Conservation (phyloP, 2,113 vertebrate genomes). For the Gallinago jamesoni region DNA sequence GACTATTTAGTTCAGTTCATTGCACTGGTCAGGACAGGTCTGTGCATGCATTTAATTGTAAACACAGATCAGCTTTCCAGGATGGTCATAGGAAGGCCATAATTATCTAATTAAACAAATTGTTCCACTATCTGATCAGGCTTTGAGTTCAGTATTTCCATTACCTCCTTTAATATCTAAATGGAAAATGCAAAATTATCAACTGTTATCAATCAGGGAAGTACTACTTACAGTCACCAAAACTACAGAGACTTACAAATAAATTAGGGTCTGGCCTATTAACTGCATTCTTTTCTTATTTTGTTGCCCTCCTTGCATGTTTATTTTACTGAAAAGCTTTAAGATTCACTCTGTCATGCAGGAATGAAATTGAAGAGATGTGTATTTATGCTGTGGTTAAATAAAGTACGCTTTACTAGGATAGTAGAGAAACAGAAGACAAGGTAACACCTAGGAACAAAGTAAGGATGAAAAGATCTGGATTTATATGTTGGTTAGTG, state of each 20-base stretch:
- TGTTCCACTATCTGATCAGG: slow-evolving; percentile 37
- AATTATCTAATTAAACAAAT: slow-evolving; percentile 57
- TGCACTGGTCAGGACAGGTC: not conserved
- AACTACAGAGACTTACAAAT: not conserved
- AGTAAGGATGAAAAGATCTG: not conserved
- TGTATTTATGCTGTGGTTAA: not conserved
- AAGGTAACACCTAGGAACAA: not conserved
- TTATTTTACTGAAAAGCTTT: not conserved
- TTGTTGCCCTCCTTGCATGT: not conserved
- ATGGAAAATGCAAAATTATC: not conserved
- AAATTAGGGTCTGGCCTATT: not conserved
- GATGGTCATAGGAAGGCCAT: not conserved
- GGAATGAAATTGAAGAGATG: not conserved
- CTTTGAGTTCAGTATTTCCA: slow-evolving; percentile 8
- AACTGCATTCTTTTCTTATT: not conserved
- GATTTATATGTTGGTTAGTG: not conserved
- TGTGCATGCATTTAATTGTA: not conserved
- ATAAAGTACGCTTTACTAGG: not conserved
- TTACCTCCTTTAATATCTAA: not conserved
- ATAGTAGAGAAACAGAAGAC: not conserved
- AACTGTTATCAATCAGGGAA: not conserved
- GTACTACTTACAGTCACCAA: not conserved
- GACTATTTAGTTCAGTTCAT: not conserved
- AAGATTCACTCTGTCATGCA: not conserved
- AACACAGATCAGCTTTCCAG: not conserved